Conservation (phyloP, 2,797 vertebrate species). For the Sandelia bainsii region DNA sequence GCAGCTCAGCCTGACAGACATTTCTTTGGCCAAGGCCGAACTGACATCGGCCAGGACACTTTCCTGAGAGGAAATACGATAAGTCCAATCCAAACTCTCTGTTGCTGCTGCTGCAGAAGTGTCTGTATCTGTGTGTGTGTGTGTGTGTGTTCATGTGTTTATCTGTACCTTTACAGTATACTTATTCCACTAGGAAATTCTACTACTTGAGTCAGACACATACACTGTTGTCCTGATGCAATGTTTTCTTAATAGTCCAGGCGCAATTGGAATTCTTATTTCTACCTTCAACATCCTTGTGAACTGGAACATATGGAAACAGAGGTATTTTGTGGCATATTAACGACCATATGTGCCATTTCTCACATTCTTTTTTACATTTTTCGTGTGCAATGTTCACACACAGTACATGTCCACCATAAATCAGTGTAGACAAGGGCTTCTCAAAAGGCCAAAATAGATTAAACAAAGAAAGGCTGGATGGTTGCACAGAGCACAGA, state of each 20-base stretch:
- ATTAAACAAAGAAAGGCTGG: not conserved
- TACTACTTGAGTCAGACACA: not conserved
- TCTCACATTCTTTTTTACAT: not conserved
- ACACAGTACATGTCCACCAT: not conserved
- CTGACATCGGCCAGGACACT: conserved; percentile 66
- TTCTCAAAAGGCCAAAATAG: not conserved
- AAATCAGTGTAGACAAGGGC: not conserved
- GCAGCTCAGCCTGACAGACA: conserved; percentile 45
- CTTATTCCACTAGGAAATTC: conserved; percentile 40
- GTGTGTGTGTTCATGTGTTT: not conserved
- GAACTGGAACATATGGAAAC: not conserved
- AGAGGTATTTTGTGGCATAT: not conserved
- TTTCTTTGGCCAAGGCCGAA: conserved; percentile 64
- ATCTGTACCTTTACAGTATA: conserved; percentile 11
- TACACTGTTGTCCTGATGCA: not conserved
- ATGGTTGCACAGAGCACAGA: not conserved
- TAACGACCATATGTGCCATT: no score
- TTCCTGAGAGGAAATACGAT: conserved; percentile 79
- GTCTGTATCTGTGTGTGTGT: conserved; percentile 11
- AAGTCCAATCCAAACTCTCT: conserved; percentile 52
- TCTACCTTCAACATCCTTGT: no score
- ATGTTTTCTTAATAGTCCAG: conserved; percentile 6
- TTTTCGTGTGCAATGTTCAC: not conserved
- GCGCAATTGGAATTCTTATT: not conserved
- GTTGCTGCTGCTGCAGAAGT: conserved; percentile 30